These are phyloP conservation scores for Muschampia plurimacula DNA, from an alignment of 2,888 invertebrate genomes.

Conservation along the genomic window DNA sequence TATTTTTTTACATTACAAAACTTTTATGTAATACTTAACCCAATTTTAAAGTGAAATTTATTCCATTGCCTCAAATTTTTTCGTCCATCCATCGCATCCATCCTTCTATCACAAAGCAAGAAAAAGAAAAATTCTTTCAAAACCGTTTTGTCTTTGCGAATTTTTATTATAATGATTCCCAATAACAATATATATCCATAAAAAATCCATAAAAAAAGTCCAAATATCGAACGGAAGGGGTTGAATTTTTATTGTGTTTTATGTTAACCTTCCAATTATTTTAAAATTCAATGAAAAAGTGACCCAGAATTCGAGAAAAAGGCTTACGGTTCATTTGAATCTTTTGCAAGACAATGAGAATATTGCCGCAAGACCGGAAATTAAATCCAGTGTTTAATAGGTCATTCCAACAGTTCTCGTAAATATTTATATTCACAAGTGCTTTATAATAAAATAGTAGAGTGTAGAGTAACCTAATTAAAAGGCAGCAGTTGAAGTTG, in stretches of 20 bases:
- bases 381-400: conserved; percentile 32
- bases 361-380: conserved; percentile 27
- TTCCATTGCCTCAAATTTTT: no score
- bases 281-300: background rate
- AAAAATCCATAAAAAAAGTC: background rate
- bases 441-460: background rate
- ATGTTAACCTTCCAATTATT: background rate
- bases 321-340: conserved; percentile 18
- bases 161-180: background rate
- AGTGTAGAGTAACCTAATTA: background rate
- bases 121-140: no score
- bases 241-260: background rate
- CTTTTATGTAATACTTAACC: no score
- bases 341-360: conserved; percentile 28
- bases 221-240: background rate
- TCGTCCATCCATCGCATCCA: no score
- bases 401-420: conserved; percentile 20
- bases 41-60: no score
- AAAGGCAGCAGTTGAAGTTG: background rate
- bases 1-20: no score
- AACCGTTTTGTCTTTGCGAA: no score
- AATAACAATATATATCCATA: background rate
- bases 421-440: conserved; percentile 23
- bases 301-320: conserved; percentile 9
- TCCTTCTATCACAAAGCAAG: no score